These are phyloP conservation scores for Cephalotes varians DNA, from an alignment of 2,888 invertebrate genomes.

Conservation along the genomic window DNA sequence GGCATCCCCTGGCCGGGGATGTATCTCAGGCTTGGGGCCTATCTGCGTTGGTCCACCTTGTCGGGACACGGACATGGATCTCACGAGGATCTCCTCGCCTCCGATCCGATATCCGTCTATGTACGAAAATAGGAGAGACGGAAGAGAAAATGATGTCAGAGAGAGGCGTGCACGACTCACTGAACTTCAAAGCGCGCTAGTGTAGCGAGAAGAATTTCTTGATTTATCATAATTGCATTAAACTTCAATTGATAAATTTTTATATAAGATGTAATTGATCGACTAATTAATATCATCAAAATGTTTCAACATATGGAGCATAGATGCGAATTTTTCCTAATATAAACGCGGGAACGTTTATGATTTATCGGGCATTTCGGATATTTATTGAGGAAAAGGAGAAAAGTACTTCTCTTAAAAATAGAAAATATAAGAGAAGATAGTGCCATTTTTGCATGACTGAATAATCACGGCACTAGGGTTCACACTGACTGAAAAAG, in stretches of 20 bases:
- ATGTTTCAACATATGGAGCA: background rate
- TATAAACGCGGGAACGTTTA: background rate
- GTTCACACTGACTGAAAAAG: constrained; percentile 36
- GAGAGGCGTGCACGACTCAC: constrained; percentile 3
- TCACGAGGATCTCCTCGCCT: constrained; percentile 72
- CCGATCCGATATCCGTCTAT: constrained; percentile 68
- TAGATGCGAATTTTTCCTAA: background rate
- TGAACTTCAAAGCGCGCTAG: background rate
- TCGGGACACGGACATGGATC: constrained; percentile 70
- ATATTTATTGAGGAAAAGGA: constrained; percentile 8
- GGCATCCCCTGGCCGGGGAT: constrained; percentile 42
- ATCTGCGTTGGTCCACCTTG: constrained; percentile 65
- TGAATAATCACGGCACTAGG: constrained; percentile 57
- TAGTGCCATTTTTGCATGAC: constrained; percentile 36
- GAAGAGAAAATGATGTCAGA: constrained; percentile 31
- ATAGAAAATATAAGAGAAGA: constrained; percentile 38
- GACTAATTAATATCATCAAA: background rate
- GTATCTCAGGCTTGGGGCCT: constrained; percentile 55
- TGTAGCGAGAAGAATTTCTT: background rate
- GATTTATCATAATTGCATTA: background rate
- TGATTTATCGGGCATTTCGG: background rate
- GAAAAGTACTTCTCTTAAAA: constrained; percentile 33
- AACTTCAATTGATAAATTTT: background rate
- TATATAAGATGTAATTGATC: background rate
- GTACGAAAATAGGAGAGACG: constrained; percentile 67